Evolutionary conservation across 1,140 invertebrate genomes (phyloP), one percentile per base, ranked within the genome.

Genomic region (Aphaenogaster ashmeadi): DNA sequence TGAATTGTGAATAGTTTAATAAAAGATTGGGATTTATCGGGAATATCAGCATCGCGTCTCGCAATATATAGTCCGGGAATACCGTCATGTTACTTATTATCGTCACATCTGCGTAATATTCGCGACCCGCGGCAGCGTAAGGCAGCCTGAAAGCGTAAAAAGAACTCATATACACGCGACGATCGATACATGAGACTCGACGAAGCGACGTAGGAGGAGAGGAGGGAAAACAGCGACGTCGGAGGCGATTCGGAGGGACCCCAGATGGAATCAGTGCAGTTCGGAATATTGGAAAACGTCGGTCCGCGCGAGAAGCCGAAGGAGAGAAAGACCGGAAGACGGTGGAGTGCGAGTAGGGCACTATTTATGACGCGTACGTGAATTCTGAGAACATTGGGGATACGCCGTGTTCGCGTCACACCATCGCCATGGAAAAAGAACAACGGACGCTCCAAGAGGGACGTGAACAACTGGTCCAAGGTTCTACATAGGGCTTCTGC

Each of bases 291-390:
- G 94, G 93, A 95, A 94, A 94, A 94, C 87, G 93, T 94, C 92
- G 91, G 91, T 91, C 83, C 85, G 79, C 60, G 89, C 80, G 87
- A 87, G 81, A 87, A 89, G 81, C 72, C 83, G 90, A 79, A 89
- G 66, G 38, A 89, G 38, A 69, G 71, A 72, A 56, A 66, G 85
- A 69, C 54, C 62, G 84, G 56, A 66, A 56, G 47, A 69, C 71
- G 54, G 87, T 27, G 79, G 83, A 87, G 85, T 86, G 87, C 88
- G 92, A 92, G 67, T 84, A 89, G 93, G 90, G 77, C 88, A 92
- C 90, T 95, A 95, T 95, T 95, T 95, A 95, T 95, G 94, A 95
- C 92, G 90, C 91, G 94, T 94, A 95, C 94, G 94, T 95, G 94
- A 93, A 92, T 94, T 95, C 92, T 92, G 90, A 92, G 93, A 92